Evolutionary conservation across 2,888 invertebrate species (phyloP).

Genomic region (Athalia rosae): DNA sequence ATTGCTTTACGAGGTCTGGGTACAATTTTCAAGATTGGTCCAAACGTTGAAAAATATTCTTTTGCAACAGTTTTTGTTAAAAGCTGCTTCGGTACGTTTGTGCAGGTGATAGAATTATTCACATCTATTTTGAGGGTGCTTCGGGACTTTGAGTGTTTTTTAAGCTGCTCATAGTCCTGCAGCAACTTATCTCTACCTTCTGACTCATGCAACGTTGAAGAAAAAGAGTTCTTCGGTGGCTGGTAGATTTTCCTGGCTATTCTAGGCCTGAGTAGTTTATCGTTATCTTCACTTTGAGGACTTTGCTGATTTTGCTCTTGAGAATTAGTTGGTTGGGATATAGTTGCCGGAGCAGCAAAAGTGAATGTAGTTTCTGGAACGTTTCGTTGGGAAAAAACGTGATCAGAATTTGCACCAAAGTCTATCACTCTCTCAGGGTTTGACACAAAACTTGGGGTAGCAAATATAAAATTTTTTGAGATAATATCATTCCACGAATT

Average conservation of each 20-base stretch:
- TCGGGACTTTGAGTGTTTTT: conserved; percentile 58
- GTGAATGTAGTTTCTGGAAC: conserved; percentile 50
- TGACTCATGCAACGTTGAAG: conserved; percentile 53
- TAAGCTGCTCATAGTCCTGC: conserved; percentile 54
- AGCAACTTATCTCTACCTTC: conserved; percentile 49
- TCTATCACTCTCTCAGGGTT: conserved; percentile 52
- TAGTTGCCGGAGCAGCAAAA: conserved; percentile 57
- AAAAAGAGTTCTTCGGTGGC: conserved; percentile 54
- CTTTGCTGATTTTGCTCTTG: neutral
- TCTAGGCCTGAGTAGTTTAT: conserved; percentile 55
- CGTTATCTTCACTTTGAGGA: neutral
- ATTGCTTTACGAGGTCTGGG: conserved; percentile 79
- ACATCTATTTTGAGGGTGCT: conserved; percentile 51
- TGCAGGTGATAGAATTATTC: conserved; percentile 73
- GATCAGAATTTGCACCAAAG: conserved; percentile 49
- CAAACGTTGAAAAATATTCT: conserved; percentile 83
- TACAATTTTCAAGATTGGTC: conserved; percentile 80
- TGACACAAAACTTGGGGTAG: conserved; percentile 55
- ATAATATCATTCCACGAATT: conserved; percentile 35
- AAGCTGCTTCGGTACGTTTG: conserved; percentile 80
- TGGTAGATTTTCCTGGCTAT: conserved; percentile 55
- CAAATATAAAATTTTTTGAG: conserved; percentile 57
- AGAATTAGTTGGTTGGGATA: neutral
- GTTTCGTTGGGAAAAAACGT: conserved; percentile 45
- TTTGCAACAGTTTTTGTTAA: conserved; percentile 79